These are phyloP conservation scores for Doris montereyensis DNA, from an alignment of 2,888 invertebrate species.

Conservation along the genomic window DNA sequence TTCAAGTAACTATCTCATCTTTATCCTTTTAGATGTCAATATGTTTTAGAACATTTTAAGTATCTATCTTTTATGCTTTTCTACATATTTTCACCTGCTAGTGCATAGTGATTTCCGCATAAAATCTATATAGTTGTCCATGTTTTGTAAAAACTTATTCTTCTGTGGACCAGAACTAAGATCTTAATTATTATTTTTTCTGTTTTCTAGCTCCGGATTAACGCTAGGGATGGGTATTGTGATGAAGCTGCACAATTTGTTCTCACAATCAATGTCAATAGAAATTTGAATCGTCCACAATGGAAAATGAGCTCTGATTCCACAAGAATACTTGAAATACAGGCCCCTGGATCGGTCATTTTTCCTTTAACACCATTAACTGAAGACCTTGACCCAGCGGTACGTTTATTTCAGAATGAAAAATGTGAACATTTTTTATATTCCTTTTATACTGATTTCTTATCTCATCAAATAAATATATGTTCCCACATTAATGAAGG, in stretches of 20 bases:
- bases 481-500: too few species aligned
- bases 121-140: too few species aligned
- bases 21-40: too few species aligned
- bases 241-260: constrained; percentile 34
- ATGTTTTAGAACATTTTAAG: too few species aligned
- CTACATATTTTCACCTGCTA: too few species aligned
- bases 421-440: neutral
- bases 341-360: constrained; percentile 9
- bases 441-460: too few species aligned
- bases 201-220: constrained; percentile 56
- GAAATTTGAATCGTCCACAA: constrained; percentile 58
- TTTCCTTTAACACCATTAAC: constrained; percentile 8
- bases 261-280: constrained; percentile 55
- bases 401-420: neutral
- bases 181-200: neutral
- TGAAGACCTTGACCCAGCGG: constrained; percentile 27
- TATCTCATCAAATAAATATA: too few species aligned
- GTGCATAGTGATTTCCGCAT: too few species aligned
- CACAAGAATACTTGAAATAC: constrained; percentile 50
- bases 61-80: too few species aligned
- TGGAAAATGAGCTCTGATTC: constrained; percentile 46
- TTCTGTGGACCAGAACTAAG: too few species aligned
- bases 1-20: too few species aligned
- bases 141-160: too few species aligned
- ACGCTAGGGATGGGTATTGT: constrained; percentile 58